Evolutionary conservation across 2,113 vertebrate genomes (phyloP).

Genomic region (Oreochromis aureus): DNA sequence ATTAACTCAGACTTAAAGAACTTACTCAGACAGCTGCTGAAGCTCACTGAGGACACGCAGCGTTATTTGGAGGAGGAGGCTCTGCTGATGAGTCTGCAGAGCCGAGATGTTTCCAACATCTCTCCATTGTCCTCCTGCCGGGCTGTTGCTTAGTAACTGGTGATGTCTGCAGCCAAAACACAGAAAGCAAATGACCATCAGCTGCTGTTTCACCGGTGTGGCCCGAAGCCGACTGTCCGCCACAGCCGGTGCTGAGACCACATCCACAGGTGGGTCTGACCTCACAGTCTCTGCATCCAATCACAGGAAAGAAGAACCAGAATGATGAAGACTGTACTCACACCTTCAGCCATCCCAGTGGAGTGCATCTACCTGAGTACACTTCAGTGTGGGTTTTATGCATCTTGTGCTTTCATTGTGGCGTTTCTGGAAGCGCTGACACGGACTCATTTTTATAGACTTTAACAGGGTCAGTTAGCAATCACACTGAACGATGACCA

Average conservation of each 20-base stretch:
- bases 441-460: background rate
- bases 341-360: background rate
- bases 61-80: constrained; percentile 1
- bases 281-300: background rate
- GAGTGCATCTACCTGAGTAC: background rate
- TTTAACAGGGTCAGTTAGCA: background rate
- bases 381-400: background rate
- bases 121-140: background rate
- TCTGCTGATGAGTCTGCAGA: background rate
- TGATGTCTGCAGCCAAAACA: background rate
- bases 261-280: background rate
- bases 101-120: constrained; percentile 2
- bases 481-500: background rate
- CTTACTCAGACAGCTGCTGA: background rate
- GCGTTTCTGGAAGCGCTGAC: background rate
- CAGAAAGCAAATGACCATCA: background rate
- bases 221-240: background rate
- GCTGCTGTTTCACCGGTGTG: background rate
- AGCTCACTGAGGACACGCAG: background rate
- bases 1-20: background rate
- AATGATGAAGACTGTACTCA: background rate
- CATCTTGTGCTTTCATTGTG: background rate
- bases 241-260: background rate
- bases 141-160: constrained; percentile 45
- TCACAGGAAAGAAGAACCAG: background rate